A percentile compares a stretch with the other conserved stretches of the same genome.
Conservation (phyloP, 2,797 vertebrate species). For the Halcyon smyrnensis region DNA sequence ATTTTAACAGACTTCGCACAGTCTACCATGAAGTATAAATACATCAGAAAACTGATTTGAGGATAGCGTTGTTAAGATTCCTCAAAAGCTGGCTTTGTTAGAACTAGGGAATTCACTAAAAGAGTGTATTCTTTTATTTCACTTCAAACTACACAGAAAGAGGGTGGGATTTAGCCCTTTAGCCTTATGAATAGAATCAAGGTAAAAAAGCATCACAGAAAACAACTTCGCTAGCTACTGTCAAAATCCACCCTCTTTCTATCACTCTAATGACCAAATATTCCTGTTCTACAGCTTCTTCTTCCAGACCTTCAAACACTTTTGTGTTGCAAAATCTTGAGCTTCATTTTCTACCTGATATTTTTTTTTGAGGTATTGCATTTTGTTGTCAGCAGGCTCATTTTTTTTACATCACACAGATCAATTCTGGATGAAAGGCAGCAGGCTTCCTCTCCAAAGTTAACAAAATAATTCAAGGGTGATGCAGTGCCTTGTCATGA, state of each 20-base stretch:
- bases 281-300: not conserved
- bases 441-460: not conserved
- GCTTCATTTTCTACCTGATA: not conserved
- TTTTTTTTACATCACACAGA: not conserved
- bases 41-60: not conserved
- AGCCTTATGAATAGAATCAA: not conserved
- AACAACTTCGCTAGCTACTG: not conserved
- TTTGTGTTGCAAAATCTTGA: not conserved
- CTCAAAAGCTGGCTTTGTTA: not conserved
- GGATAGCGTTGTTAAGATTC: not conserved
- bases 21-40: not conserved
- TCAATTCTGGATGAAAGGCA: not conserved
- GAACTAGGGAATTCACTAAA: not conserved
- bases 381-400: not conserved
- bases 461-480: slow-evolving; percentile 25
- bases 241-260: not conserved
- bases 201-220: not conserved
- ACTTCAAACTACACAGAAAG: not conserved
- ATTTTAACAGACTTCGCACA: not conserved
- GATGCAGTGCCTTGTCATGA: slow-evolving; percentile 21
- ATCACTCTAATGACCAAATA: not conserved
- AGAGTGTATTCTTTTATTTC: not conserved
- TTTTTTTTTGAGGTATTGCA: not conserved
- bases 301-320: not conserved
- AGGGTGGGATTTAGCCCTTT: not conserved